Evolutionary conservation across 2,113 vertebrate genomes (phyloP).

Genomic region (Lagenorhynchus albirostris): DNA sequence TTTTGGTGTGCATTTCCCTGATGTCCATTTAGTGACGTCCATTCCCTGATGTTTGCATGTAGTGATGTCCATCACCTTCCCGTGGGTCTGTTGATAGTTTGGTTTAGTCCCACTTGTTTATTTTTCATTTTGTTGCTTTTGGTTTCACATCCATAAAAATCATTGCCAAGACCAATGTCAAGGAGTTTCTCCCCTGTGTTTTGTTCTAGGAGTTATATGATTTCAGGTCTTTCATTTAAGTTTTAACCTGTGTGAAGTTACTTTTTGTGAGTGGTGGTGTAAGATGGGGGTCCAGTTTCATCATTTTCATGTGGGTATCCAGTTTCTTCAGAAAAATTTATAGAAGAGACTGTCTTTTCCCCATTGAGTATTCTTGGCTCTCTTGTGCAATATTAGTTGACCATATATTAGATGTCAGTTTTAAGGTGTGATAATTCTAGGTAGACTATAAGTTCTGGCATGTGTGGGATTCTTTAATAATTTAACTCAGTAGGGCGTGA

Average conservation of each 20-base stretch:
- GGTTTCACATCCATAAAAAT: not conserved
- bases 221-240: too few species aligned
- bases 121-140: not conserved
- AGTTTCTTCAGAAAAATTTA: not conserved
- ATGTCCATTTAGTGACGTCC: too few species aligned
- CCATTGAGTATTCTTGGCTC: not conserved
- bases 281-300: too few species aligned
- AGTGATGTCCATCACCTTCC: not conserved
- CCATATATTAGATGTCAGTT: not conserved
- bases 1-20: not conserved
- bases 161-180: not conserved
- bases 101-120: not conserved
- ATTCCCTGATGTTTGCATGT: too few species aligned
- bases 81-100: accelerated
- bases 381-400: not conserved
- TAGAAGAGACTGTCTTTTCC: not conserved
- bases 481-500: not conserved
- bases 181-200: too few species aligned
- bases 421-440: not conserved
- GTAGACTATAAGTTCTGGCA: too few species aligned
- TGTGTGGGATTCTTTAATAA: not conserved
- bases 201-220: not conserved
- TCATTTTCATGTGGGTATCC: accelerated
- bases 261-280: accelerated
- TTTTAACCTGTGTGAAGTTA: not conserved